Evolutionary conservation across 2,113 vertebrate genomes (phyloP).

Genomic region (Onychostruthus taczanowskii): DNA sequence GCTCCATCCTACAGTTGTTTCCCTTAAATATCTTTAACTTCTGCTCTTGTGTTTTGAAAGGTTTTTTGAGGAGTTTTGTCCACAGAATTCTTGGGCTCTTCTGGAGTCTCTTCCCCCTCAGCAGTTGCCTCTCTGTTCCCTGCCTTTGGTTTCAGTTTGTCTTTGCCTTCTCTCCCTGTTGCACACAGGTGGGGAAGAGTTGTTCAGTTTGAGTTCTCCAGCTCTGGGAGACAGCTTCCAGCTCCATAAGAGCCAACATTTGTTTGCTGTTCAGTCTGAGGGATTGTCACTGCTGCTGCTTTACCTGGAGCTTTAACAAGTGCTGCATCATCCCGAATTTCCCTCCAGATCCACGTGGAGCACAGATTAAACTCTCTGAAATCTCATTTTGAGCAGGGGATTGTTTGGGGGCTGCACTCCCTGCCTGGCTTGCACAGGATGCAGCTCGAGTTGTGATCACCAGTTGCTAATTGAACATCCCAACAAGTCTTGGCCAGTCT

Average conservation of each 20-base stretch:
- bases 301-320: neutral
- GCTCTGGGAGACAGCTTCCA: neutral
- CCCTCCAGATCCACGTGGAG: neutral
- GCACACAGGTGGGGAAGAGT: neutral
- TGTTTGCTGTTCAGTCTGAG: neutral
- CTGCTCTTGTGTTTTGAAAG: neutral
- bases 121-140: neutral
- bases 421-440: neutral
- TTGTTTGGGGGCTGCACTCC: neutral
- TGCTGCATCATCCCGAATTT: neutral
- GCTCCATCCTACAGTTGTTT: too few relatives aligned
- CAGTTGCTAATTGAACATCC: neutral
- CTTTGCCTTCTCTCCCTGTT: neutral
- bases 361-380: neutral
- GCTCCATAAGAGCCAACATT: neutral
- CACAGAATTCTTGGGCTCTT: neutral
- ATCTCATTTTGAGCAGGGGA: neutral
- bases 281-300: neutral
- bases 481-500: fast-evolving
- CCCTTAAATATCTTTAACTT: conserved; percentile 12
- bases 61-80: conserved; percentile 31
- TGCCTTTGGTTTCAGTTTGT: conserved; percentile 8
- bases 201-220: neutral
- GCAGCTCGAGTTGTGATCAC: neutral
- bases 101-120: neutral